phyloP scores from a whole-genome alignment of 2,113 vertebrate species.

The Crotalus helleri region DNA sequence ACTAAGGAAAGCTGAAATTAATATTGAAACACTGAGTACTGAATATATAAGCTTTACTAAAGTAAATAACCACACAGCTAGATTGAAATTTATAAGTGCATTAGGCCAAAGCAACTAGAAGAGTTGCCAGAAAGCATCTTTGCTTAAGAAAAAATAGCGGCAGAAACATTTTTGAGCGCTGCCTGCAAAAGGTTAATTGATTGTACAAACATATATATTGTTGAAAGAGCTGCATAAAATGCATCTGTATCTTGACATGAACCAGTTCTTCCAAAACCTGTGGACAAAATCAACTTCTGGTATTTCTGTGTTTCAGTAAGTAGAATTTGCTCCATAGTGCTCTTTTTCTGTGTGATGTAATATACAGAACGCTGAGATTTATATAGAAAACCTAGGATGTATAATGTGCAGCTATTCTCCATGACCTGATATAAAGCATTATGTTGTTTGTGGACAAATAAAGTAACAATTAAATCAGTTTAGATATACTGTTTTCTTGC shows the following conservation, averaged over 20 bases:
- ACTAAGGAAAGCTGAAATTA: constrained; percentile 6
- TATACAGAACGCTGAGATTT: neutral
- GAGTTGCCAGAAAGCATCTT: constrained; percentile 14
- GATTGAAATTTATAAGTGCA: constrained; percentile 12
- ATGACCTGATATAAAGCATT: neutral
- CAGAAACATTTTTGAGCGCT: neutral
- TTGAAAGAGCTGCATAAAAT: constrained; percentile 4
- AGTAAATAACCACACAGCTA: constrained; percentile 16
- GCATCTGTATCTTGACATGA: neutral
- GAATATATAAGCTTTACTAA: constrained; percentile 15
- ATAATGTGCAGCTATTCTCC: neutral
- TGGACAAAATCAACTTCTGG: neutral
- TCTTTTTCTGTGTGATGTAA: neutral
- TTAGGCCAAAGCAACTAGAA: constrained; percentile 32
- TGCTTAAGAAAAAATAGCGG: neutral
- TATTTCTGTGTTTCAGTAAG: neutral
- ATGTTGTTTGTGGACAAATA: neutral
- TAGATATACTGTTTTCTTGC: neutral
- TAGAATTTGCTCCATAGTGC: neutral
- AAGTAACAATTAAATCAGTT: neutral
- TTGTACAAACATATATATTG: constrained; percentile 12
- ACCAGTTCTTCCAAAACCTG: constrained; percentile 10
- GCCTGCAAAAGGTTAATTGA: neutral
- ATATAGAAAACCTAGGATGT: neutral
- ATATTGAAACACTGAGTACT: constrained; percentile 1